These are phyloP conservation scores for Synanthedon andrenaeformis DNA, from an alignment of 2,888 invertebrate species.

Conservation along the genomic window DNA sequence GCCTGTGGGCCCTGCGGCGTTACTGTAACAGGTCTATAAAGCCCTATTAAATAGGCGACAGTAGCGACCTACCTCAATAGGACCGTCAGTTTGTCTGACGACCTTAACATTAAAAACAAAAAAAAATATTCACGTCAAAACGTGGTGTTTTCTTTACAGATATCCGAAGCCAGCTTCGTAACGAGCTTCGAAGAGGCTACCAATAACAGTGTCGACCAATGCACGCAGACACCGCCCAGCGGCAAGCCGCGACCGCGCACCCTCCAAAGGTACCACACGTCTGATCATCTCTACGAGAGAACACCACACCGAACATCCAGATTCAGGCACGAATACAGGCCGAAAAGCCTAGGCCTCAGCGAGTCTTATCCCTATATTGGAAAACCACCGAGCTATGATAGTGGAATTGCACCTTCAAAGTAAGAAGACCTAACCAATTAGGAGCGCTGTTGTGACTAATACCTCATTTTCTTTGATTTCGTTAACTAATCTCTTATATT, in stretches of 20 bases:
- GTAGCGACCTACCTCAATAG: too few species aligned
- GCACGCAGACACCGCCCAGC: constrained; percentile 59
- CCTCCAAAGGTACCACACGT: constrained; percentile 68
- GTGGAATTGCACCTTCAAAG: constrained; percentile 33
- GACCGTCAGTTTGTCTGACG: too few species aligned
- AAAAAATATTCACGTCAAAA: too few species aligned
- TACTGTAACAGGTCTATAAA: too few species aligned
- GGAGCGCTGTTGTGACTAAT: too few species aligned
- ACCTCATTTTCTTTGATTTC: too few species aligned
- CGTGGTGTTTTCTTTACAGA: constrained; percentile 23
- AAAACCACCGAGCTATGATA: constrained; percentile 52
- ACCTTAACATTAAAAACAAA: too few species aligned
- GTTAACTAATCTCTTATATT: too few species aligned
- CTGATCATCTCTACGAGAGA: constrained; percentile 58
- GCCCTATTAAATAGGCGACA: too few species aligned
- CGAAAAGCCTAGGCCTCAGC: constrained; percentile 47
- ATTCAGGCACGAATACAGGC: constrained; percentile 33
- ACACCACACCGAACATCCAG: constrained; percentile 30
- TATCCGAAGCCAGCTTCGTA: constrained; percentile 63
- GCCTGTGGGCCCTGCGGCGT: too few species aligned
- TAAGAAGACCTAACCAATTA: constrained; percentile 23
- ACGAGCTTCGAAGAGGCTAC: constrained; percentile 54
- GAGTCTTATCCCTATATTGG: constrained; percentile 52
- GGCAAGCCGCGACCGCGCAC: constrained; percentile 57
- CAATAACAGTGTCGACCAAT: constrained; percentile 45